Evolutionary conservation across 1,140 invertebrate species (phyloP).

Genomic region (Prorops nasuta): DNA sequence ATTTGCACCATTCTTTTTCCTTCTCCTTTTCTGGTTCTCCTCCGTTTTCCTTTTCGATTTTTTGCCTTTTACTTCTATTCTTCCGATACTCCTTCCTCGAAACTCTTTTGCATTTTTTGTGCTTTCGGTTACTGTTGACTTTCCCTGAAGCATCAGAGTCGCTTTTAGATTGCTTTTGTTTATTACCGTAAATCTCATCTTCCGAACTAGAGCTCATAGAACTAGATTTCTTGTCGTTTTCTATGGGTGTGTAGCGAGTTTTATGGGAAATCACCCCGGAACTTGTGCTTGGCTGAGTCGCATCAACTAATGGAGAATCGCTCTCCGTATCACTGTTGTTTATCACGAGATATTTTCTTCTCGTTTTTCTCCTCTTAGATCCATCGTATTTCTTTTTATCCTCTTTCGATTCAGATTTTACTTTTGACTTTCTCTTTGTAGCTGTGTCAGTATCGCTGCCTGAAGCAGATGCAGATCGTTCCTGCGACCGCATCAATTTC

Average conservation of each 20-base stretch:
- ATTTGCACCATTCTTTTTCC: conserved; percentile 4
- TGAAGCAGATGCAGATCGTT: neutral
- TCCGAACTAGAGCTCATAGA: conserved; percentile 22
- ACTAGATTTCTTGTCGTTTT: conserved; percentile 32
- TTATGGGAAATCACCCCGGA: conserved; percentile 42
- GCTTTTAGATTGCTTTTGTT: conserved; percentile 26
- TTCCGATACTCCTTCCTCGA: conserved; percentile 11
- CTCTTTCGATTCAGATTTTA: conserved; percentile 36
- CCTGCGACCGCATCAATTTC: conserved; percentile 42
- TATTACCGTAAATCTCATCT: conserved; percentile 15
- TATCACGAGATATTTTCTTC: conserved; percentile 34
- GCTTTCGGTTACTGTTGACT: conserved; percentile 19
- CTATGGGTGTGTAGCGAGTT: conserved; percentile 30
- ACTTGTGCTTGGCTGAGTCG: conserved; percentile 52
- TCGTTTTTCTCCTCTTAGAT: conserved; percentile 20
- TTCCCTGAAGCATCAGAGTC: conserved; percentile 31
- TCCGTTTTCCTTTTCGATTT: conserved; percentile 7
- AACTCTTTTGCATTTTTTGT: conserved; percentile 28
- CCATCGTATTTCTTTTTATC: conserved; percentile 39
- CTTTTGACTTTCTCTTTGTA: conserved; percentile 24
- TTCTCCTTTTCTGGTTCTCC: neutral
- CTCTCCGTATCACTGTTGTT: conserved; percentile 33
- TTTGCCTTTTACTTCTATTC: conserved; percentile 26
- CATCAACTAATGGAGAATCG: conserved; percentile 29
- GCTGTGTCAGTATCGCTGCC: too few relatives aligned